A percentile compares a stretch with the other conserved stretches of the same genome.
These are phyloP conservation scores for Cerastoderma edule DNA, from an alignment of 2,888 invertebrate species.

Conservation along the genomic window DNA sequence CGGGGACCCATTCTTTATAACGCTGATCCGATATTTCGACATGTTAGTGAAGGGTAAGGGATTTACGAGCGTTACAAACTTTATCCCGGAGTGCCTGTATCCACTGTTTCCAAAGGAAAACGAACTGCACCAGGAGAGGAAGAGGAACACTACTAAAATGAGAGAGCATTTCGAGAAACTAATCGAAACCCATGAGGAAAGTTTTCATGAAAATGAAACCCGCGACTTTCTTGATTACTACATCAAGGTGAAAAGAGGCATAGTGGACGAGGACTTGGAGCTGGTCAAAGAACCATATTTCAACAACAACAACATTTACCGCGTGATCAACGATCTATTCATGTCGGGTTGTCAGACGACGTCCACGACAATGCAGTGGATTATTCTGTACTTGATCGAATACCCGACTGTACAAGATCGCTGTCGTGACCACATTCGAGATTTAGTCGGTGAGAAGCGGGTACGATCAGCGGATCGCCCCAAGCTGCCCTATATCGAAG, in stretches of 20 bases:
- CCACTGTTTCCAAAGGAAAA: constrained; percentile 26
- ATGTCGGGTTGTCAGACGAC: constrained; percentile 26
- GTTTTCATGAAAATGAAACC: constrained; percentile 9
- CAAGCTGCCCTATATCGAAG: constrained; percentile 18
- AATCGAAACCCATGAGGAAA: constrained; percentile 15
- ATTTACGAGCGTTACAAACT: constrained; percentile 14
- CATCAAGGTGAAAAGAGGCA: constrained; percentile 14
- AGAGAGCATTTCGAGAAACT: constrained; percentile 3
- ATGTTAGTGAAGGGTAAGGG: constrained; percentile 21
- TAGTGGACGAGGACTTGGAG: constrained; percentile 18
- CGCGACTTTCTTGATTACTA: constrained; percentile 27
- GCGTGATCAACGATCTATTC: constrained; percentile 27
- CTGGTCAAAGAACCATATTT: constrained; percentile 2
- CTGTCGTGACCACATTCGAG: constrained; percentile 5
- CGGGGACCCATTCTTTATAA: constrained; percentile 10
- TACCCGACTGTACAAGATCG: constrained; percentile 23
- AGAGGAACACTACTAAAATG: background rate
- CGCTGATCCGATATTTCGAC: constrained; percentile 7
- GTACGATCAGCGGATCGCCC: constrained; percentile 10
- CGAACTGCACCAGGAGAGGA: constrained; percentile 6
- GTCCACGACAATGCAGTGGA: constrained; percentile 15
- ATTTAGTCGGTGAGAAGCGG: constrained; percentile 8
- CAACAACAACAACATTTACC: constrained; percentile 18
- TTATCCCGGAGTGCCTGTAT: constrained; percentile 25
- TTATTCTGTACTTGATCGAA: constrained; percentile 25